phyloP scores from a whole-genome alignment of 2,888 invertebrate species.

The Eudasyphora cyanicolor region DNA sequence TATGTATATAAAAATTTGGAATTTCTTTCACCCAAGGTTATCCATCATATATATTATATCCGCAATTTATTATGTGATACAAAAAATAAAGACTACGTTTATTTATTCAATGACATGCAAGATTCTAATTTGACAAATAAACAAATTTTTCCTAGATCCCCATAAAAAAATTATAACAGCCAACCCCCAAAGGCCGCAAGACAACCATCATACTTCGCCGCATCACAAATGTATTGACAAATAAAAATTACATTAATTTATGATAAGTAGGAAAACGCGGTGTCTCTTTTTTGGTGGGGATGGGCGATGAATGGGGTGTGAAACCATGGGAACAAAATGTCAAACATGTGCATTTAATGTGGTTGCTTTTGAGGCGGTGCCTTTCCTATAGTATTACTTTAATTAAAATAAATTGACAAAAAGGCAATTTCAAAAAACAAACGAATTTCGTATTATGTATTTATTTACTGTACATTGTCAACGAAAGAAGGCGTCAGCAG shows the following conservation, averaged over 20 bases:
- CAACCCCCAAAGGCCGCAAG: background rate
- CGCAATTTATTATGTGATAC: too few relatives aligned
- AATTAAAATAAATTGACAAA: slow-evolving; percentile 23
- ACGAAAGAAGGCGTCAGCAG: background rate
- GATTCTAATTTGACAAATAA: background rate
- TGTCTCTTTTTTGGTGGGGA: background rate
- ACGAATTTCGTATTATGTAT: background rate
- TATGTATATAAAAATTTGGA: too few relatives aligned
- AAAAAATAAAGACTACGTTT: too few relatives aligned
- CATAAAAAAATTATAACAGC: background rate
- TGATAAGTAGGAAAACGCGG: background rate
- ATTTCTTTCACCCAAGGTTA: too few relatives aligned
- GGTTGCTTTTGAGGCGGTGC: background rate
- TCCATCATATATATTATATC: too few relatives aligned
- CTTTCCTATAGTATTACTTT: slow-evolving; percentile 5
- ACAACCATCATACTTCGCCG: background rate
- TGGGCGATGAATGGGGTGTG: background rate
- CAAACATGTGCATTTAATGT: background rate
- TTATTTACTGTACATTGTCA: too few relatives aligned
- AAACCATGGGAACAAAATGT: background rate
- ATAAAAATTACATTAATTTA: slow-evolving; percentile 9
- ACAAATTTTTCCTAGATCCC: background rate
- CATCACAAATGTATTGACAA: background rate
- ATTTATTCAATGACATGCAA: background rate
- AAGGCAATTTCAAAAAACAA: background rate